Percentiles rank a stretch among this genome's conserved stretches.
Evolutionary conservation across 2,113 vertebrate genomes (phyloP).

Genomic region (Heterochromis multidens): DNA sequence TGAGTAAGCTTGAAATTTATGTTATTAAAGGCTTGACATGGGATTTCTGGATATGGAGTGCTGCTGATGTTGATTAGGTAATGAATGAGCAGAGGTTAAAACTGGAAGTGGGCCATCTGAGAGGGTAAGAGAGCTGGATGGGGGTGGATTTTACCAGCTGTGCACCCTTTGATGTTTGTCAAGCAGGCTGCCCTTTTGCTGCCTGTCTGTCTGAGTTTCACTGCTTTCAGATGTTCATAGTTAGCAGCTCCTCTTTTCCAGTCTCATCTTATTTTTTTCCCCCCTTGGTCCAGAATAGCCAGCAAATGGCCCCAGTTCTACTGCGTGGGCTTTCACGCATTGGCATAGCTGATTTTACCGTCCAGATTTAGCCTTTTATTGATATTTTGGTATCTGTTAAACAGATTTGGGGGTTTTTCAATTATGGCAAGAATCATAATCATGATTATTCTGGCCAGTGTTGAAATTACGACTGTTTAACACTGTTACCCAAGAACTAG

Average conservation of each 20-base stretch:
- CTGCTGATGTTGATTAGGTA: conserved; percentile 29
- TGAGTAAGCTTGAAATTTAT: background rate
- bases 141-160: conserved; percentile 49
- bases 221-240: conserved; percentile 37
- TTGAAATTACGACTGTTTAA: too few relatives aligned
- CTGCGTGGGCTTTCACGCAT: background rate
- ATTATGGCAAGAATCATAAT: background rate
- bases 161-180: conserved; percentile 56
- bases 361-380: background rate
- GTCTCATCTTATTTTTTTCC: background rate
- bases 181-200: conserved; percentile 54
- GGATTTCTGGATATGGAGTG: background rate
- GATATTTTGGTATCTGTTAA: background rate
- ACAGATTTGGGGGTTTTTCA: background rate
- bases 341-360: background rate
- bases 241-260: conserved; percentile 10
- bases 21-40: background rate
- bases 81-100: conserved; percentile 52
- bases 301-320: background rate
- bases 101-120: conserved; percentile 47
- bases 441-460: too few relatives aligned
- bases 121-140: conserved; percentile 12
- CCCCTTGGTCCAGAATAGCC: background rate
- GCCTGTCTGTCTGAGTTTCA: conserved; percentile 27
- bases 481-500: too few relatives aligned